Evolutionary conservation across 2,797 vertebrate genomes (phyloP).

Genomic region (Dryobates pubescens): DNA sequence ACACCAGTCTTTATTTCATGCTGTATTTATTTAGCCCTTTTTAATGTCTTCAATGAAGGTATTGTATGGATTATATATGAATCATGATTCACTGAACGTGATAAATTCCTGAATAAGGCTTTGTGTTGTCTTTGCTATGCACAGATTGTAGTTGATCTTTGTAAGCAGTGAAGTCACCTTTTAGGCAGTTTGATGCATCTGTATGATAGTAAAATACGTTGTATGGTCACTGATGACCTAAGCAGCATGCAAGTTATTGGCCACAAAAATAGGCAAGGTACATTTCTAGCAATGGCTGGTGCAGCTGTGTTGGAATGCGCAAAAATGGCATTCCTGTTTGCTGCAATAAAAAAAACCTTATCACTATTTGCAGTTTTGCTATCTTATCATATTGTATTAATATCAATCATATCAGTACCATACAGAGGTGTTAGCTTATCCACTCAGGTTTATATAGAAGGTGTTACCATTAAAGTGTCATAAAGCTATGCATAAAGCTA

Average conservation of each 20-base stretch:
- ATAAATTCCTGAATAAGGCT: not conserved
- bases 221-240: not conserved
- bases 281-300: not conserved
- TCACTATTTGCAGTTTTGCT: slow-evolving; percentile 21
- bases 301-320: not conserved
- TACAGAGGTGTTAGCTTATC: slow-evolving; percentile 26
- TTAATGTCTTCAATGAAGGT: not conserved
- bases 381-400: slow-evolving; percentile 21
- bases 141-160: not conserved
- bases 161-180: not conserved
- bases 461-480: not conserved
- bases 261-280: not conserved
- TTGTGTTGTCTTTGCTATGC: not conserved
- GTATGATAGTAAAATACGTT: not conserved
- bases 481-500: slow-evolving; percentile 41
- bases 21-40: slow-evolving; percentile 29
- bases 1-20: not conserved
- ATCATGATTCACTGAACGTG: not conserved
- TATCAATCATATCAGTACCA: slow-evolving; percentile 17
- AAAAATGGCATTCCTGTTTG: slow-evolving; percentile 11
- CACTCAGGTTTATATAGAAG: not conserved
- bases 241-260: not conserved
- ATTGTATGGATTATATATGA: not conserved
- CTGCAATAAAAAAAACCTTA: not conserved
- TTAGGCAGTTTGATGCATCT: too few relatives aligned